Conservation (phyloP, 2,113 vertebrate species). For the Spea multiplicata region DNA sequence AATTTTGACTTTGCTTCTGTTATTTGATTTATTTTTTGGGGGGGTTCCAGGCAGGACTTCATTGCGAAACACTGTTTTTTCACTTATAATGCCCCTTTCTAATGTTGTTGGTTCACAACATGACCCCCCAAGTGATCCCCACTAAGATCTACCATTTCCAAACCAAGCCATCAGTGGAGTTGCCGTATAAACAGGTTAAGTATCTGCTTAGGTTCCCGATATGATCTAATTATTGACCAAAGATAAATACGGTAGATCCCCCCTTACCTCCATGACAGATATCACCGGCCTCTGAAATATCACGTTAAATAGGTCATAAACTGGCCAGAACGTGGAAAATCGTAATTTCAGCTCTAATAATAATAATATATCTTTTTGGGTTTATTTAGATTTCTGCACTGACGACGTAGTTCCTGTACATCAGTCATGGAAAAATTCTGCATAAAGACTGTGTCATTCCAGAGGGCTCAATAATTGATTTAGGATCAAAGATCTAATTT, state of each 20-base stretch:
- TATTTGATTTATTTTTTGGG: too few relatives aligned
- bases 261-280: not conserved
- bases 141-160: too few relatives aligned
- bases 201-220: too few relatives aligned
- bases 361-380: not conserved
- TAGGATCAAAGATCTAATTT: conserved; percentile 31
- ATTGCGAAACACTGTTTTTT: too few relatives aligned
- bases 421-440: conserved; percentile 24
- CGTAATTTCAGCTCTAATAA: not conserved
- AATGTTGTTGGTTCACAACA: not conserved
- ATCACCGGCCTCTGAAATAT: not conserved
- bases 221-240: not conserved
- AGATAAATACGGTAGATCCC: not conserved
- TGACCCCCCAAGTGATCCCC: too few relatives aligned
- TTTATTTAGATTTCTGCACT: not conserved
- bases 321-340: not conserved
- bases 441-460: conserved; percentile 16
- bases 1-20: too few relatives aligned
- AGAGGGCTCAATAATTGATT: conserved; percentile 42
- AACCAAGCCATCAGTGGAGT: too few relatives aligned
- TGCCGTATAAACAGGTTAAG: too few relatives aligned
- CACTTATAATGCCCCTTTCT: too few relatives aligned
- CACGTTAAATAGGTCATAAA: not conserved
- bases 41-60: too few relatives aligned
- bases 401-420: not conserved